Base-by-base conservation (phyloP, 2,113 vertebrate species). In the Asarcornis scutulata region DNA sequence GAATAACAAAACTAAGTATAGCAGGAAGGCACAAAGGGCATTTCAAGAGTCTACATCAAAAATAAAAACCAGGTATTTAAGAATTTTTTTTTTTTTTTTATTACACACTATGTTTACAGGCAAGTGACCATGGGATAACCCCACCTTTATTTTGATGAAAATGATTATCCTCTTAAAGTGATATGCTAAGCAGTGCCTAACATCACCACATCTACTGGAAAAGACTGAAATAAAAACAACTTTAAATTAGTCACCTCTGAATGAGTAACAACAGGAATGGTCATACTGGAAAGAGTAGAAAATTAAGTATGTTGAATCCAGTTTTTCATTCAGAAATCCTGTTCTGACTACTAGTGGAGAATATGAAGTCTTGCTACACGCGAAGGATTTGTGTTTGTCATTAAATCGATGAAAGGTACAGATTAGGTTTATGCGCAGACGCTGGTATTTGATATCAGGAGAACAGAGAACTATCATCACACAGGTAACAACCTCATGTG, bases 1-100 rank as follows among this genome's bases (percentile, higher is more conserved):
- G 95, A 94, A 91, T 74, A 97, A 97, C 4, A 32, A 60, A 83
- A 67, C 83, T 98, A 98, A 98, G 94, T 93, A 98, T 73, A 98
- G 96, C 31, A 95, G 69, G 9, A 89, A 93, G 27, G 55, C 52
- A 95, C 48, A 66, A 73, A 69, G 36, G 32, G 17, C 1, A 56
- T 29, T 67, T 86, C 74, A 50, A 77, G 38, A 80, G 27, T 38
- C 6, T 32, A 89, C 71, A 82, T 85, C 83, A 11, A 79, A 97
- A 97, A 88, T 69, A 52, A 93, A 88, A 72, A 84, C 1, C 6
- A 48, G 63, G 48, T 56, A 23, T 68, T 29, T 17, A 17, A 18
- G 40, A 7, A n/a, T n/a, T 4, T 52, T 16, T 4, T 7, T 16
- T 4, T 7, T 74, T 31, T 15, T 52, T 52, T 25, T 25, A 11